A percentile compares a stretch with the other conserved stretches of the same genome.
Conservation (phyloP, 2,797 vertebrate genomes). For the Gambelia wislizenii region DNA sequence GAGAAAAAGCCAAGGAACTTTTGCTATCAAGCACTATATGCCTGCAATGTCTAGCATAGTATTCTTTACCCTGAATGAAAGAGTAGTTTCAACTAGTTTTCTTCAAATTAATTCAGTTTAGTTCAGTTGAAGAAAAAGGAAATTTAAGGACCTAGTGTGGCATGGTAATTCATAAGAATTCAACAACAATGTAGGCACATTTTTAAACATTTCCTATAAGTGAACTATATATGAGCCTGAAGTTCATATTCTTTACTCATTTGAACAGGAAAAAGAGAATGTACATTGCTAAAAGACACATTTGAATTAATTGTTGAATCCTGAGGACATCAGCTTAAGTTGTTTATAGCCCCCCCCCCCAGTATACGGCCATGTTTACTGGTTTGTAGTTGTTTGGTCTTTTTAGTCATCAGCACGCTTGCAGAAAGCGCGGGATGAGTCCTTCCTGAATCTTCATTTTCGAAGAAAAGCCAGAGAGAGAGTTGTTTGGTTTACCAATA, state of each 20-base stretch:
- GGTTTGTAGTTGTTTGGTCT: not conserved
- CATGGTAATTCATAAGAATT: not conserved
- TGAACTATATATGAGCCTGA: not conserved
- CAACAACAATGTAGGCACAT: not conserved
- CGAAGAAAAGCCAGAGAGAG: no score
- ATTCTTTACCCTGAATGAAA: not conserved
- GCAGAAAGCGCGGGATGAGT: no score
- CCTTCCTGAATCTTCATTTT: no score
- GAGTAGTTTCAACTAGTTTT: not conserved
- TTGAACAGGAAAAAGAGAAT: not conserved
- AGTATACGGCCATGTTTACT: no score
- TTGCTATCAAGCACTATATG: not conserved
- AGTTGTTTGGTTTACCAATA: accelerated
- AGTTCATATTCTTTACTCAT: not conserved
- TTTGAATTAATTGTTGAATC: not conserved
- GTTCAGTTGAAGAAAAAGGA: not conserved
- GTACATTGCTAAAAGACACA: not conserved
- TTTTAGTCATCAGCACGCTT: no score
- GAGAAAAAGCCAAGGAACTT: not conserved
- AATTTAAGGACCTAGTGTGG: no score
- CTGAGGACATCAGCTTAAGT: not conserved
- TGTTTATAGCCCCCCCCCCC: not conserved
- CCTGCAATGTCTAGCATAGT: not conserved
- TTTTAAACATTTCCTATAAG: not conserved
- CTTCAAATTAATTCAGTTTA: conserved; percentile 1